Base-by-base conservation (phyloP, 2,113 vertebrate species). In the Mus spicilegus region DNA sequence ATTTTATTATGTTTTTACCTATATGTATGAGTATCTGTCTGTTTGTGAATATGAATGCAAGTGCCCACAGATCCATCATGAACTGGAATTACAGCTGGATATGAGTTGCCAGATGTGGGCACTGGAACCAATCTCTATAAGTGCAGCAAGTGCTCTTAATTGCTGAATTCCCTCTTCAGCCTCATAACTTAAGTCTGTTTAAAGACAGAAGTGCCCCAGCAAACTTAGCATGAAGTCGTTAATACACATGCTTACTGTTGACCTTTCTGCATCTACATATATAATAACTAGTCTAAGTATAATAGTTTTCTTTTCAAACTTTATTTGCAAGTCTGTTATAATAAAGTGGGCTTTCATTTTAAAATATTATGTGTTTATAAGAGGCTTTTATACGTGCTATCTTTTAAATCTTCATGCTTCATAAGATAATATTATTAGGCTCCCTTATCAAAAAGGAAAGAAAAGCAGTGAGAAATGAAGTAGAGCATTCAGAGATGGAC, bases 121-220 rank as follows among this genome's bases (percentile, higher is more conserved):
- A 19, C 39, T 49, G 12, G 39, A 49, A 67, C 17, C 42, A 67
- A 36, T 22, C 28, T 20, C 42, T 49, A 3, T 46, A 69, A 49
- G 5, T 49, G 63, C 9, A 86, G 28, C 10, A 67, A 49, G 42
- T 12, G 17, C 63, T 69, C 63, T 67, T 86, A 49, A 49, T 33
- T 33, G 39, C 19, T 49, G 28, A 69, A 19, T 28, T 9, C 33
- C 42, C 84, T 86, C 16, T 28, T 67, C 39, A 86, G 16, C 8
- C 28, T 8, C 39, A 76, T n/a, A 94, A 90, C 89, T 80, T 67
- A 91, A 87, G 36, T n/a, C n/a, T 75, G 54, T 42, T 89, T 91
- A 56, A 95, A 95, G 81, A 54, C 22, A 46, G 5, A 89, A 89
- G 24, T 33, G 22, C 7, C 78, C 14, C 0, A 96, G 24, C n/a